phyloP scores from a whole-genome alignment of 2,888 invertebrate genomes.

The Drosophila picticornis region DNA sequence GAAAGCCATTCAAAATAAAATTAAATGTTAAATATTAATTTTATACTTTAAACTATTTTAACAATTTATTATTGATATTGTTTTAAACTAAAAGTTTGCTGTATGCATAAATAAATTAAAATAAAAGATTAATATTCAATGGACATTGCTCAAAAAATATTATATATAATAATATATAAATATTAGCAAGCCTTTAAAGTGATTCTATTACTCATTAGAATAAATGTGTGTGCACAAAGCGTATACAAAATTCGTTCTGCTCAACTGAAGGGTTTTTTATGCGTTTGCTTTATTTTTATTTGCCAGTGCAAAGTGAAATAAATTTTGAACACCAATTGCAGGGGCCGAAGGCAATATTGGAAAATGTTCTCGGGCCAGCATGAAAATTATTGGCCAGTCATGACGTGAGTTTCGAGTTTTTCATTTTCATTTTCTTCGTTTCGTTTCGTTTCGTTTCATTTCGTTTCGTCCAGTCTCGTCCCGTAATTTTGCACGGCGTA shows the following conservation, averaged over 20 bases:
- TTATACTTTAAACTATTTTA: no score
- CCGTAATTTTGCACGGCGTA: constrained; percentile 30
- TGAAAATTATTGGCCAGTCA: constrained; percentile 80
- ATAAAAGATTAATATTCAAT: background rate
- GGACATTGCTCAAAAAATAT: no score
- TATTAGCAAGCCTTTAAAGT: background rate
- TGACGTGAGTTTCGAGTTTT: constrained; percentile 67
- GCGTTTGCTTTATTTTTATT: constrained; percentile 67
- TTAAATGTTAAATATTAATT: background rate
- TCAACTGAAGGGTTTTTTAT: background rate
- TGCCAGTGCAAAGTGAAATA: constrained; percentile 76
- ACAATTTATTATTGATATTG: no score
- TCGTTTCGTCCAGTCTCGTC: constrained; percentile 14
- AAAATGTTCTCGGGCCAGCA: constrained; percentile 63
- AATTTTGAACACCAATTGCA: constrained; percentile 76
- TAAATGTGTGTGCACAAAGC: background rate
- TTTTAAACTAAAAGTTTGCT: no score
- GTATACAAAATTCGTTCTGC: constrained; percentile 19
- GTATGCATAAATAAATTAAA: background rate
- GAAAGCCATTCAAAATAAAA: background rate
- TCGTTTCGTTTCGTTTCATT: constrained; percentile 38
- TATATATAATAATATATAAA: no score
- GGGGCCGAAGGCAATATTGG: constrained; percentile 70
- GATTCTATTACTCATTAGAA: no score
- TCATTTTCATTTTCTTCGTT: constrained; percentile 40